Evolutionary conservation across 2,113 vertebrate species (phyloP).

Genomic region (Galemys pyrenaicus): DNA sequence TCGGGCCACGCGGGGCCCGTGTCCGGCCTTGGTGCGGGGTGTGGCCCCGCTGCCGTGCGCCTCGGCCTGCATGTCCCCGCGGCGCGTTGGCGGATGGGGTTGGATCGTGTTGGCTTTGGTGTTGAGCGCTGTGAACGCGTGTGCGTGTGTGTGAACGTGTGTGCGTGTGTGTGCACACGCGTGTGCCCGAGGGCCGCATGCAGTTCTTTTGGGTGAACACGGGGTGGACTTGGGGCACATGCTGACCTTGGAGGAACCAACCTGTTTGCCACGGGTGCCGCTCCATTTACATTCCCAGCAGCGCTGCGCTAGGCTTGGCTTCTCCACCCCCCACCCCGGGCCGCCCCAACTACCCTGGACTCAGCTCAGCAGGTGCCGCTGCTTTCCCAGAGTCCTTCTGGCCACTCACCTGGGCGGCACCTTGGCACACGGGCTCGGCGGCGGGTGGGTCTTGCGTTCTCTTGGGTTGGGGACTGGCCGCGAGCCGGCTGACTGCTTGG

Average conservation of each 20-base stretch:
- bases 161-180: accelerated
- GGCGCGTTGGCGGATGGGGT: accelerated
- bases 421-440: neutral
- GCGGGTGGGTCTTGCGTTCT: neutral
- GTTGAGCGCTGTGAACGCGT: neutral
- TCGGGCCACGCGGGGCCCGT: accelerated
- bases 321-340: neutral
- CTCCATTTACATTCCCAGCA: neutral
- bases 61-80: neutral
- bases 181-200: neutral
- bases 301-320: accelerated
- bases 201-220: too few species aligned
- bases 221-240: too few species aligned
- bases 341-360: neutral
- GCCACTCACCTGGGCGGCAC: too few species aligned
- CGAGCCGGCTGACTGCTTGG: neutral
- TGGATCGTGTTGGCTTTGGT: too few species aligned
- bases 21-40: too few species aligned
- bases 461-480: neutral
- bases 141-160: accelerated
- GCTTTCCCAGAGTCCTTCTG: neutral
- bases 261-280: accelerated
- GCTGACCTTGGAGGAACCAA: neutral
- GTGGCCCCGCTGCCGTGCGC: too few species aligned
- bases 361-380: too few species aligned